These are phyloP conservation scores for Gymnobelideus leadbeateri DNA, from an alignment of 2,113 vertebrate genomes.

Conservation along the genomic window DNA sequence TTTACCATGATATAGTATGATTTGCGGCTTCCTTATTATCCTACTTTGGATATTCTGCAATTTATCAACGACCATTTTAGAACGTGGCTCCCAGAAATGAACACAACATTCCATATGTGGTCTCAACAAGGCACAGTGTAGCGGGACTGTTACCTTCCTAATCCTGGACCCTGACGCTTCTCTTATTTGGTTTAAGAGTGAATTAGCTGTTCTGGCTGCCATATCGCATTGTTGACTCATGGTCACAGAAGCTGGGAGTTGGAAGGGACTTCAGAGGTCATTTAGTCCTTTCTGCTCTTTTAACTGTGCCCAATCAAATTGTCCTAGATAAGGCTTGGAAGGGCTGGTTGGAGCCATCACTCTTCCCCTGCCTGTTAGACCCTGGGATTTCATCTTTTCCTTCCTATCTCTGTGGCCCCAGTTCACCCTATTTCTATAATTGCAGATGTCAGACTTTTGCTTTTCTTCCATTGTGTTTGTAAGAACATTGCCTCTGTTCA, in stretches of 20 bases:
- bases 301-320: slow-evolving; percentile 64
- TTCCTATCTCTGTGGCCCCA: slow-evolving; percentile 23
- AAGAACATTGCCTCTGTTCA: slow-evolving; percentile 4
- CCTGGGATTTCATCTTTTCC: slow-evolving; percentile 31
- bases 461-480: neutral
- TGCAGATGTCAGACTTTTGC: neutral
- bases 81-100: neutral
- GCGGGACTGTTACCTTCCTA: neutral
- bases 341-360: neutral
- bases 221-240: neutral
- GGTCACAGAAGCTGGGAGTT: neutral
- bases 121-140: neutral
- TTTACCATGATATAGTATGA: neutral
- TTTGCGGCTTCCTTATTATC: neutral
- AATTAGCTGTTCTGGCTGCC: neutral
- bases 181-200: neutral
- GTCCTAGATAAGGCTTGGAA: slow-evolving; percentile 36
- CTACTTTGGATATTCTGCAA: neutral
- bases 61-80: neutral
- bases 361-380: neutral
- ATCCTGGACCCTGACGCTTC: neutral
- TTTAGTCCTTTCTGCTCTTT: slow-evolving; percentile 46
- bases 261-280: neutral
- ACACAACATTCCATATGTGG: neutral
- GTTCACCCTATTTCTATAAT: neutral